Percentiles rank a stretch among this genome's conserved stretches.
Evolutionary conservation across 2,797 vertebrate genomes (phyloP).

Genomic region (Brachyrhaphis roseni): DNA sequence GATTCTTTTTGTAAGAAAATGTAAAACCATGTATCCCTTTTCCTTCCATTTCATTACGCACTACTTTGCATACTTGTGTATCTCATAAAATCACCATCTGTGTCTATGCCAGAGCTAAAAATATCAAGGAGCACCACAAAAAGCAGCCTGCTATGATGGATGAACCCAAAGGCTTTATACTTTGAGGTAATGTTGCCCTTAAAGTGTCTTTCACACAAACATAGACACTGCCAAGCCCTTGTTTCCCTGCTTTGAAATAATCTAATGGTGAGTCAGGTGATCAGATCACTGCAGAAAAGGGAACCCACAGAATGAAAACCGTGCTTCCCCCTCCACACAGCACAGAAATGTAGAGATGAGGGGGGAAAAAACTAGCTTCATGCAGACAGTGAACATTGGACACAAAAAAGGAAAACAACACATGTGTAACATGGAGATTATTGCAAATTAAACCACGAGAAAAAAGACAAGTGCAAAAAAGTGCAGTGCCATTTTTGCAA

Average conservation of each 20-base stretch:
- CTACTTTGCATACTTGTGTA: constrained; percentile 1
- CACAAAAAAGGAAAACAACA: constrained; percentile 57
- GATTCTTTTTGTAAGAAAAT: background rate
- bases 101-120: constrained; percentile 22
- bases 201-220: constrained; percentile 56
- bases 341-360: constrained; percentile 49
- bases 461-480: constrained; percentile 75
- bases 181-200: constrained; percentile 55
- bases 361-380: constrained; percentile 71
- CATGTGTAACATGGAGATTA: constrained; percentile 50
- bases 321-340: background rate
- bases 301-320: constrained; percentile 55
- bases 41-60: background rate
- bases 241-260: constrained; percentile 29
- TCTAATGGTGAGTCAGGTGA: constrained; percentile 20
- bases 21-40: background rate
- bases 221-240: constrained; percentile 14
- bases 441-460: constrained; percentile 40
- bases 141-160: constrained; percentile 49
- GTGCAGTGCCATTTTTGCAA: constrained; percentile 49
- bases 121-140: constrained; percentile 19
- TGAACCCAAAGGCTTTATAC: constrained; percentile 47
- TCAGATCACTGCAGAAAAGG: constrained; percentile 80
- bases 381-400: constrained; percentile 81
- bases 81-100: background rate